Base-by-base conservation (phyloP, 2,113 vertebrate genomes). In the Toxotes chatareus region DNA sequence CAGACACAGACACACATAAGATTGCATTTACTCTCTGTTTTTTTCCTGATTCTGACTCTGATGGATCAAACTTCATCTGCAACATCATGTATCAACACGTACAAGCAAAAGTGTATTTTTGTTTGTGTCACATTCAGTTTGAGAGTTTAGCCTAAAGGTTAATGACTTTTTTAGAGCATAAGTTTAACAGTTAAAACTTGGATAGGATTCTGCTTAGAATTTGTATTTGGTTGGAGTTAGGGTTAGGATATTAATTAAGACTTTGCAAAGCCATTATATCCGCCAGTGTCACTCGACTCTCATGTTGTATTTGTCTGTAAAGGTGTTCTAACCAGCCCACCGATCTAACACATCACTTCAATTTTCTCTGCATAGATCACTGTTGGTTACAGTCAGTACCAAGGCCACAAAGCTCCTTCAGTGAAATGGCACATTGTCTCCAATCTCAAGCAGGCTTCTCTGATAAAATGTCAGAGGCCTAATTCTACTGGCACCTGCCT, bases 401-500 rank as follows among this genome's bases (percentile, higher is more conserved):
- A 9, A 7, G 21, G 66, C 21, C 47, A 68, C n/a, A 38, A 2
- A 19, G 14, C 36, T 42, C n/a, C 1, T 53, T 46, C 27, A 49
- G 16, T 31, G 16, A 32, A 67, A 47, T 49, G 44, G 7, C 44
- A 13, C 42, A 46, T n/a, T 47, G 27, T 38, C 49, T 55, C 34
- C 32, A 38, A 23, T 23, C 16, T 11, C 17, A 21, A 32, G 27
- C 5, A 10, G 23, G 34, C 21, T 9, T 53, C 32, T 38, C 47
- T 69, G 32, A n/a, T 65, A 64, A 16, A 34, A 44, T 66, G 44
- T 32, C 16, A 34, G 31, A 67, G 14, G 67, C 21, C 32, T 69
- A 23, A 40, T 72, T 73, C 1, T 8, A 73, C 34, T 63, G 53
- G 44, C 51, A 44, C 70, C 38, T 51, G 34, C 73, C 49, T 67